phyloP scores from a whole-genome alignment of 2,797 vertebrate genomes.

The Micromesistius poutassou region DNA sequence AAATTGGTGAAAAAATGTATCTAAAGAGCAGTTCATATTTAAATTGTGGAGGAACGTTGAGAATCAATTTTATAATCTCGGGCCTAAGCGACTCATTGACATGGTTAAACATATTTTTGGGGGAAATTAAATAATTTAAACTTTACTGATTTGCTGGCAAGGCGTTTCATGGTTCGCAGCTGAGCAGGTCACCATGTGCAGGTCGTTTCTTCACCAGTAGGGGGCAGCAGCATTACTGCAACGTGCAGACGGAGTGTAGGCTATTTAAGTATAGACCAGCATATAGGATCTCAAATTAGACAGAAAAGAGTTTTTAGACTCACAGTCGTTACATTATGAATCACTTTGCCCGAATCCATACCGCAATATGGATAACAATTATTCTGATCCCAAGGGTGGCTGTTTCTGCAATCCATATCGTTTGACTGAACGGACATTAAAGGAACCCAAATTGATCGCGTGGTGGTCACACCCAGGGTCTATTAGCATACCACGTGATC shows the following conservation, averaged over 20 bases:
- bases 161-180: neutral
- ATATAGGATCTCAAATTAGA: neutral
- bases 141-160: conserved; percentile 2
- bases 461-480: neutral
- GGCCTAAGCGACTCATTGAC: neutral
- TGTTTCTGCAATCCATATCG: neutral
- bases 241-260: neutral
- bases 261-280: no score
- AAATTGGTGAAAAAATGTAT: no score
- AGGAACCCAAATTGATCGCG: neutral
- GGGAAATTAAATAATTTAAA: neutral
- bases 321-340: neutral
- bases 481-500: neutral
- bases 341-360: no score
- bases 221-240: conserved; percentile 60
- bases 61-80: neutral
- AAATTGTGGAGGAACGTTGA: neutral
- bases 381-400: no score
- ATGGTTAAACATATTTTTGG: neutral
- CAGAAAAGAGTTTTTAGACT: neutral
- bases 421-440: neutral
- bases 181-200: neutral
- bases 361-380: no score
- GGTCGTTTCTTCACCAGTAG: conserved; percentile 44
- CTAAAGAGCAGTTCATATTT: neutral